Conservation (phyloP, 2,888 invertebrate species). For the Lepidochrysops patricia region DNA sequence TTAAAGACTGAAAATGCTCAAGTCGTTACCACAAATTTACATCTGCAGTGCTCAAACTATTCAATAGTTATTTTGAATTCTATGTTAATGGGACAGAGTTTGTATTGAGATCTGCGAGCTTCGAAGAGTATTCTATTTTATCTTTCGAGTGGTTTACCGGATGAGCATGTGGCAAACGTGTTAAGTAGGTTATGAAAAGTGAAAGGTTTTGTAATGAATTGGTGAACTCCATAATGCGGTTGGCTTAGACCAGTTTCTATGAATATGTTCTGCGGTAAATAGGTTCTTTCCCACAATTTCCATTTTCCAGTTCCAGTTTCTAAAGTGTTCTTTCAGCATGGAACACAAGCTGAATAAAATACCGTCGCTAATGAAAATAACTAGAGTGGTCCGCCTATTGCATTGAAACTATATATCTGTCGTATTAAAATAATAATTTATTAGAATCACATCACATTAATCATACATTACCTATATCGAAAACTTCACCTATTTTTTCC, state of each 20-base stretch:
- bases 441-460: background rate
- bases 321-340: background rate
- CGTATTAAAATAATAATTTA: background rate
- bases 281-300: background rate
- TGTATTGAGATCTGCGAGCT: background rate
- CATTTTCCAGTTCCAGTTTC: background rate
- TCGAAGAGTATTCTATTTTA: constrained; percentile 15
- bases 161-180: constrained; percentile 25
- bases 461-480: no score
- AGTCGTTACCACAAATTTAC: constrained; percentile 16
- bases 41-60: constrained; percentile 13
- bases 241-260: constrained; percentile 23
- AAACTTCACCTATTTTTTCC: background rate
- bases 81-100: constrained; percentile 12
- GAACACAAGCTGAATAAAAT: background rate
- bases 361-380: background rate
- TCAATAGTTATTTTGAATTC: constrained; percentile 15
- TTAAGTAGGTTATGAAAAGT: constrained; percentile 36
- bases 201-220: constrained; percentile 34
- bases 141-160: constrained; percentile 28
- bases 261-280: constrained; percentile 12
- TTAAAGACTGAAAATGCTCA: constrained; percentile 16
- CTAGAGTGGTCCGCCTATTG: background rate
- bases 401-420: background rate
- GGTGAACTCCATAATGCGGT: constrained; percentile 26